A percentile compares a stretch with the other conserved stretches of the same genome.
Conservation (phyloP, 2,113 vertebrate species). For the Pygoscelis antarcticus region DNA sequence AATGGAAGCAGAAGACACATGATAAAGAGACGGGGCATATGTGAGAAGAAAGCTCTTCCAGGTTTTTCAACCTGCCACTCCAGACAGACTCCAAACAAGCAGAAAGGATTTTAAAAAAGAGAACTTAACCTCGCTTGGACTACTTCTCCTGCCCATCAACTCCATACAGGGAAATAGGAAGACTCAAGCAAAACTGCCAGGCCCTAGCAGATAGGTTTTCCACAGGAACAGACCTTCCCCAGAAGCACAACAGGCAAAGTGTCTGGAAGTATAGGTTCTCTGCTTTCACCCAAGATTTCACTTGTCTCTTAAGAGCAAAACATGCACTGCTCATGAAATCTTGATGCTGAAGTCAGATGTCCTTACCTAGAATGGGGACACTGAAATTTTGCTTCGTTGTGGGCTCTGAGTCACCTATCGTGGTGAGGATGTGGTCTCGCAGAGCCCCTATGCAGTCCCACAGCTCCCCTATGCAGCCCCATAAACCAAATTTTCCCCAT, state of each 20-base stretch:
- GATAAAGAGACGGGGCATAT: background rate
- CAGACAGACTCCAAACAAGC: background rate
- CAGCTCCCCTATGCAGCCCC: background rate
- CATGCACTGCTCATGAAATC: background rate
- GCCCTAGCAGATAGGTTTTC: background rate
- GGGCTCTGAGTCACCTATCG: background rate
- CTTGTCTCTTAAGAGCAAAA: background rate
- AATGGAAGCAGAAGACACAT: background rate
- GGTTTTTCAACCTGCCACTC: background rate
- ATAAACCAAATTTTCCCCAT: background rate
- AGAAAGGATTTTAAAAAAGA: background rate
- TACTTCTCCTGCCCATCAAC: background rate
- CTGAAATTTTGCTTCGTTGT: background rate
- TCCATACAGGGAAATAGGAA: background rate
- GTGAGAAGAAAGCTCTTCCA: background rate
- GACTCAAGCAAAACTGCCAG: background rate
- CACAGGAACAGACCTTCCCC: background rate
- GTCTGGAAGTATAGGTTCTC: background rate
- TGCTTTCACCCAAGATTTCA: background rate
- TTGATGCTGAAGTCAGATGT: background rate
- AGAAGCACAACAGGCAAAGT: background rate
- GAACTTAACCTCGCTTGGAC: background rate
- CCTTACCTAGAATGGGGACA: background rate
- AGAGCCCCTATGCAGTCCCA: background rate
- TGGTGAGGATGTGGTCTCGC: rapidly evolving